Evolutionary conservation across 2,113 vertebrate species (phyloP).

Genomic region (Microcebus tavaratra): DNA sequence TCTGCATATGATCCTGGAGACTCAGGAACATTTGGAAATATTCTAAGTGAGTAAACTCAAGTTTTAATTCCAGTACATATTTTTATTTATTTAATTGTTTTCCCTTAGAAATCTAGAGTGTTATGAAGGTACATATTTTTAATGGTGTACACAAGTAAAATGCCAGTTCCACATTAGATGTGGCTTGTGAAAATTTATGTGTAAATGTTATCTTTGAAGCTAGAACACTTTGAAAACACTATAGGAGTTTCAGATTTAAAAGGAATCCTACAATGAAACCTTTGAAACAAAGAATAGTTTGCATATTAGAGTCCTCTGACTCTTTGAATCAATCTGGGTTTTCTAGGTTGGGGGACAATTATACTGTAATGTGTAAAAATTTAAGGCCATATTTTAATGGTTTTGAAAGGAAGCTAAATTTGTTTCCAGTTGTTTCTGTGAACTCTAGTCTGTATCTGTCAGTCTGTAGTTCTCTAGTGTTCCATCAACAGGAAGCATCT

Average conservation of each 20-base stretch:
- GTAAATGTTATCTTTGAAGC: conserved; percentile 26
- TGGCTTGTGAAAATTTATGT: background rate
- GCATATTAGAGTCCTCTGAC: background rate
- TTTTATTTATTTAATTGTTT: too few relatives aligned
- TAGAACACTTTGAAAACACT: background rate
- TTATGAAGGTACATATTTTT: background rate
- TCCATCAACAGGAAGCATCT: conserved; percentile 79
- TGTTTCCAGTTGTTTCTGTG: conserved; percentile 68
- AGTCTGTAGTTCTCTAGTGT: conserved; percentile 55
- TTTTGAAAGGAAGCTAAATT: conserved; percentile 64
- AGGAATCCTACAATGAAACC: background rate
- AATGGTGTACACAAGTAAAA: background rate
- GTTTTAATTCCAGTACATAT: background rate
- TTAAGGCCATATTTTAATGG: background rate
- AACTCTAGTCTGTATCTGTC: conserved; percentile 61
- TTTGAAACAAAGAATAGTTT: background rate
- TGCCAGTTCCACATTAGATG: background rate
- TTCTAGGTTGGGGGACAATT: background rate
- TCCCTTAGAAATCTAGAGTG: too few relatives aligned
- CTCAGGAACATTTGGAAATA: conserved; percentile 5
- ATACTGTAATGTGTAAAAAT: background rate
- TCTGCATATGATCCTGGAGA: background rate
- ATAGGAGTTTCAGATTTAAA: background rate
- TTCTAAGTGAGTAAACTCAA: conserved; percentile 21
- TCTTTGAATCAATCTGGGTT: background rate